These are phyloP conservation scores for Chionis minor DNA, from an alignment of 2,113 vertebrate species.

Conservation along the genomic window DNA sequence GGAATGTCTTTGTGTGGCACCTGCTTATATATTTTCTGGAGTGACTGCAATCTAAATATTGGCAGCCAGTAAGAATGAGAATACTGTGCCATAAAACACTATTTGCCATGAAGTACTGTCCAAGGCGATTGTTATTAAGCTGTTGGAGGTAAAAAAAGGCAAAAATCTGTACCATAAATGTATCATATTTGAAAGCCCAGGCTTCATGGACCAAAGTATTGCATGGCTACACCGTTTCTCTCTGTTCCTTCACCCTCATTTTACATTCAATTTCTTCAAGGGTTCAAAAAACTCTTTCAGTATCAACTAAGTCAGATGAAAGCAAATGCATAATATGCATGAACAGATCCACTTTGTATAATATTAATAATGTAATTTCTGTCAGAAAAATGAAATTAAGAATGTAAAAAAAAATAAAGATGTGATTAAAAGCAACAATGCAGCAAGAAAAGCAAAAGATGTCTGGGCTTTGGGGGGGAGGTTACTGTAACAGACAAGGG, in stretches of 20 bases:
- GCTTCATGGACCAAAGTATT: background rate
- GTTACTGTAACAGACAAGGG: background rate
- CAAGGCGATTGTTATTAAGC: background rate
- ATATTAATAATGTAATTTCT: slow-evolving; percentile 19
- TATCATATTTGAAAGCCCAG: background rate
- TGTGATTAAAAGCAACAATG: background rate
- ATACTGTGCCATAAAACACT: background rate
- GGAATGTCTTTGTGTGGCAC: background rate
- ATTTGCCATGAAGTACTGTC: background rate
- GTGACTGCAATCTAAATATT: slow-evolving; percentile 8
- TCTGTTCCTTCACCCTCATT: background rate
- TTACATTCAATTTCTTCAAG: background rate
- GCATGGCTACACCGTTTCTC: background rate
- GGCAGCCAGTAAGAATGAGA: background rate
- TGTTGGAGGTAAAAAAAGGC: background rate
- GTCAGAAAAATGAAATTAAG: slow-evolving; percentile 29
- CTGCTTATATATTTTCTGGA: background rate
- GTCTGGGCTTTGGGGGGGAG: background rate
- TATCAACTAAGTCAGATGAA: slow-evolving; percentile 30
- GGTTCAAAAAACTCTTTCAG: slow-evolving; percentile 16
- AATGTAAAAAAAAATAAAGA: background rate
- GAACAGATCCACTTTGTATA: slow-evolving; percentile 9
- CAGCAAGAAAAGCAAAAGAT: background rate
- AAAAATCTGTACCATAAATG: background rate
- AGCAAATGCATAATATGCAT: background rate